Conservation (phyloP, 2,888 invertebrate species). For the Machimus rusticus region DNA sequence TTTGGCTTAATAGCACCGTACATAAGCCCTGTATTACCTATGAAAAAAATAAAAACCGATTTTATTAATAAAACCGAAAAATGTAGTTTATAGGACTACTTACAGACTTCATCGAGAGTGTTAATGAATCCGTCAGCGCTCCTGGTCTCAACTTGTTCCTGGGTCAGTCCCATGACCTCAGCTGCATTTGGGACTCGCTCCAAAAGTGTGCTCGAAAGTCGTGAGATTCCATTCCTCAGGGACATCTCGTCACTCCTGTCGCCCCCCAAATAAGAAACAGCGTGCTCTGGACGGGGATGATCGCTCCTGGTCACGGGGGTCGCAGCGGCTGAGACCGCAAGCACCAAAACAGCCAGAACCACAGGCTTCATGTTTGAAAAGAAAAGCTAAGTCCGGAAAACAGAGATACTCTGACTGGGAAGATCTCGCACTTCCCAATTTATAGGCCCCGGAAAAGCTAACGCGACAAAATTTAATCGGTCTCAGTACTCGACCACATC, state of each 20-base stretch:
- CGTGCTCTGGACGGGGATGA: background rate
- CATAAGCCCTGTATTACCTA: background rate
- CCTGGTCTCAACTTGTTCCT: background rate
- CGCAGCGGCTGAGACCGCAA: background rate
- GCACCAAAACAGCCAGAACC: background rate
- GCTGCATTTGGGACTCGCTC: conserved; percentile 8
- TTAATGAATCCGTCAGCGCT: background rate
- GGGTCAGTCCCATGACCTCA: background rate
- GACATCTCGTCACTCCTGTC: background rate
- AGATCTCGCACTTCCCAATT: background rate
- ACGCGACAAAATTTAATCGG: background rate
- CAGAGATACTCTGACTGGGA: background rate
- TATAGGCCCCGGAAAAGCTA: background rate
- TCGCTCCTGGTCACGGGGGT: background rate
- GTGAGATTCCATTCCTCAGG: background rate
- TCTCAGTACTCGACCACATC: background rate
- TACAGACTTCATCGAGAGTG: conserved; percentile 14
- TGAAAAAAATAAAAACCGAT: background rate
- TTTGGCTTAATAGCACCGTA: background rate
- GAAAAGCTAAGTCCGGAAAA: background rate
- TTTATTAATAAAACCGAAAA: background rate
- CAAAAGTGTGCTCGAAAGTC: background rate
- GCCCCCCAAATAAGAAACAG: background rate
- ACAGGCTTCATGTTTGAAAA: background rate
- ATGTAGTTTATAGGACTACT: background rate